These are phyloP conservation scores for Diorhabda sublineata DNA, from an alignment of 1,140 invertebrate species.

Conservation along the genomic window DNA sequence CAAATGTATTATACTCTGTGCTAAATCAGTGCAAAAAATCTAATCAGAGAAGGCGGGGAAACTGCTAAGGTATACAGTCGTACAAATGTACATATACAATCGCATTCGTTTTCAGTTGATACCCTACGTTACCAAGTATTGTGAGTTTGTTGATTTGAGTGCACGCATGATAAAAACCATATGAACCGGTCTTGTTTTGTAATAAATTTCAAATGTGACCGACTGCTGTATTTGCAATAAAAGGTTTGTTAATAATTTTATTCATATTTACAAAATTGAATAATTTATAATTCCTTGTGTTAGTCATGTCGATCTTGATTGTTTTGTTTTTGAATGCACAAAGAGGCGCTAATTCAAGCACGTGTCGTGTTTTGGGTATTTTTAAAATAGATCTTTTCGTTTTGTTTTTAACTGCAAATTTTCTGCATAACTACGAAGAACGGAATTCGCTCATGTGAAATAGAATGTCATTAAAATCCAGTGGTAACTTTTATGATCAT, in stretches of 20 bases:
- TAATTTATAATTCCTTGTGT: neutral
- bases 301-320: neutral
- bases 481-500: no score
- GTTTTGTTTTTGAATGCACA: neutral
- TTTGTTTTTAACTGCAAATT: neutral
- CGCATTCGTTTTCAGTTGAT: neutral
- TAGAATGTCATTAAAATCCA: neutral
- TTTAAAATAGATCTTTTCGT: neutral
- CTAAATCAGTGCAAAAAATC: neutral
- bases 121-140: neutral
- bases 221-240: constrained; percentile 12
- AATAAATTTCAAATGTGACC: constrained; percentile 12
- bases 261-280: neutral
- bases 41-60: neutral
- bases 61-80: neutral
- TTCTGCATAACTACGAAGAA: neutral
- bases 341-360: neutral
- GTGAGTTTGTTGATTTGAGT: constrained; percentile 11
- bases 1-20: neutral
- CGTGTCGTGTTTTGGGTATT: neutral
- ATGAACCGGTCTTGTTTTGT: constrained; percentile 13
- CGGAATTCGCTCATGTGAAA: neutral
- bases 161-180: neutral
- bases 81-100: neutral
- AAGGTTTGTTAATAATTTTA: constrained; percentile 3